phyloP scores from a whole-genome alignment of 2,888 invertebrate species.

The Oxycera nigricornis region DNA sequence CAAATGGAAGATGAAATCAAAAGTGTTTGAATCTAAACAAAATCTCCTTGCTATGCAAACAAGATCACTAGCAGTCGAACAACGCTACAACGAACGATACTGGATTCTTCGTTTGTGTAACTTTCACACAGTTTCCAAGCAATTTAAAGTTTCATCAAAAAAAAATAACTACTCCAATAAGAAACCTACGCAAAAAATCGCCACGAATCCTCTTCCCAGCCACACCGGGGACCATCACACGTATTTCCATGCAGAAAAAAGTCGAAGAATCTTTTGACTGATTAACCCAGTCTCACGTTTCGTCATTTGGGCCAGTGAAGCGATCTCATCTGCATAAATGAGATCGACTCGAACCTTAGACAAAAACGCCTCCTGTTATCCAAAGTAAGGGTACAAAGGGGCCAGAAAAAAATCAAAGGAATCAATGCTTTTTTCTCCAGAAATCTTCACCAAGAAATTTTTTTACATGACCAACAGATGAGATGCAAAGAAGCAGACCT shows the following conservation, averaged over 20 bases:
- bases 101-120: too few relatives aligned
- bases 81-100: too few relatives aligned
- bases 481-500: constrained; percentile 29
- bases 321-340: not conserved
- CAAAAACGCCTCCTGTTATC: constrained; percentile 23
- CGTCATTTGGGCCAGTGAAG: constrained; percentile 10
- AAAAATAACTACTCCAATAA: too few relatives aligned
- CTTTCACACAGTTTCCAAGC: too few relatives aligned
- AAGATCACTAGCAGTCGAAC: too few relatives aligned
- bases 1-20: too few relatives aligned
- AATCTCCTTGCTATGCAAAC: too few relatives aligned
- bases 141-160: too few relatives aligned
- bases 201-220: too few relatives aligned
- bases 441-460: not conserved
- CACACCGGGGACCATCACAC: not conserved
- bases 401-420: constrained; percentile 6
- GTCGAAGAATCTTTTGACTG: not conserved
- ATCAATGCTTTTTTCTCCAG: not conserved
- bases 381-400: not conserved
- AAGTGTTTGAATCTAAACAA: too few relatives aligned
- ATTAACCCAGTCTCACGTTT: constrained; percentile 9
- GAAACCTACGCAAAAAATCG: too few relatives aligned
- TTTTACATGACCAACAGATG: constrained; percentile 28
- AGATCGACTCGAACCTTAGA: not conserved
- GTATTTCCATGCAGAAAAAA: not conserved